Evolutionary conservation across 2,797 vertebrate genomes (phyloP).

Genomic region (Emys orbicularis): DNA sequence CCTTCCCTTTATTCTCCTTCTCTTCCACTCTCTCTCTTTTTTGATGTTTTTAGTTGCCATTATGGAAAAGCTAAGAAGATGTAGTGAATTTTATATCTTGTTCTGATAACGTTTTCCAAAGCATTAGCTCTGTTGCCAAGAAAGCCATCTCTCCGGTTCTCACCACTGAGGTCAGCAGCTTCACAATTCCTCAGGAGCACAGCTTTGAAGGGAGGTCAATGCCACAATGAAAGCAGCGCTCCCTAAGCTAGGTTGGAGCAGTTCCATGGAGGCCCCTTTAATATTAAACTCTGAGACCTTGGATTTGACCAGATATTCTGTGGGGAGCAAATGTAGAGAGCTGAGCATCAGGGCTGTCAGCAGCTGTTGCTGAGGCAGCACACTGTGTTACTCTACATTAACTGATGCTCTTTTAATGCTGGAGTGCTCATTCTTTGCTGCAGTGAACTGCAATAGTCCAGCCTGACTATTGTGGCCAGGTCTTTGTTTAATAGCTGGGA

Average conservation of each 20-base stretch:
- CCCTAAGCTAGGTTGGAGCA: rapidly evolving
- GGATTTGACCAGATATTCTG: constrained; percentile 13
- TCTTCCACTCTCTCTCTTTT: neutral
- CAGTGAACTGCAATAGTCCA: neutral
- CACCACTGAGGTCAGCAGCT: constrained; percentile 12
- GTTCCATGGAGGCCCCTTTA: neutral
- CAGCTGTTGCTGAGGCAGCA: neutral
- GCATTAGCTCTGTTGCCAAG: neutral
- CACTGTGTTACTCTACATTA: neutral
- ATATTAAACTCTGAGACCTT: constrained; percentile 30
- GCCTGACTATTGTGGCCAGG: neutral
- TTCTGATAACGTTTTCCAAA: constrained; percentile 29
- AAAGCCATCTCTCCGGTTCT: constrained; percentile 16
- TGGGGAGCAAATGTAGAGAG: neutral
- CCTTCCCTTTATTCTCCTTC: neutral
- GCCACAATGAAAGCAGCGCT: neutral
- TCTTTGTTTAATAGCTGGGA: neutral
- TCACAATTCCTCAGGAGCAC: neutral
- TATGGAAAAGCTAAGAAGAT: neutral
- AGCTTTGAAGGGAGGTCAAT: constrained; percentile 25
- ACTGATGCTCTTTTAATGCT: neutral
- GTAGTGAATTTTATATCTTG: neutral
- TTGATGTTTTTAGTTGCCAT: neutral
- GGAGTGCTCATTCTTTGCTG: neutral
- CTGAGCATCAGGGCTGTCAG: neutral